Evolutionary conservation across 1,140 invertebrate genomes (phyloP).

Genomic region (Lepidotrigona ventralis): DNA sequence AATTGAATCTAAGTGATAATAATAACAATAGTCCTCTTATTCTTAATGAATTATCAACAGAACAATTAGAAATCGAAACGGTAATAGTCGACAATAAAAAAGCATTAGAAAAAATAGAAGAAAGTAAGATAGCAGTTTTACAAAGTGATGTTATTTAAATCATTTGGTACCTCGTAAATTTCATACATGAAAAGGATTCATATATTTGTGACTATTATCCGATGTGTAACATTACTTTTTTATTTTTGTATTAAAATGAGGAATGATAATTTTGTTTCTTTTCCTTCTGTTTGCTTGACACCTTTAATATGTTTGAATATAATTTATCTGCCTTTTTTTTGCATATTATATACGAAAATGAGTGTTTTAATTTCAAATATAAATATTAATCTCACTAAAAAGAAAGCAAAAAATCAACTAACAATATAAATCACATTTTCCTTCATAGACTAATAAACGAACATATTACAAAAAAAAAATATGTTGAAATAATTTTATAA

Average conservation of each 20-base stretch:
- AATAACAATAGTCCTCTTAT: constrained; percentile 60
- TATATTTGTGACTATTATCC: constrained; percentile 41
- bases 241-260: constrained; percentile 58
- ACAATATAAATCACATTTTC: constrained; percentile 51
- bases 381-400: constrained; percentile 7
- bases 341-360: constrained; percentile 42
- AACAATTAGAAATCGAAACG: constrained; percentile 35
- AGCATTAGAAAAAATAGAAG: constrained; percentile 8
- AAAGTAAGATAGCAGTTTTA: constrained; percentile 26
- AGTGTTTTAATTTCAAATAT: constrained; percentile 53
- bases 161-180: constrained; percentile 4
- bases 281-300: constrained; percentile 46
- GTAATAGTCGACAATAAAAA: constrained; percentile 47
- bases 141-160: constrained; percentile 30
- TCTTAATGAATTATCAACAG: constrained; percentile 41
- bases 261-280: constrained; percentile 58
- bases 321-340: constrained; percentile 34
- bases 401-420: not conserved
- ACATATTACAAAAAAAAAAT: constrained; percentile 51
- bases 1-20: constrained; percentile 42
- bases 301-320: constrained; percentile 33
- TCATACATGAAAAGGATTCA: constrained; percentile 5
- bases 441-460: constrained; percentile 43
- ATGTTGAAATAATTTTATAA: constrained; percentile 64
- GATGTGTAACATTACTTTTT: constrained; percentile 47